Evolutionary conservation across 2,797 vertebrate species (phyloP).

Genomic region (Emys orbicularis): DNA sequence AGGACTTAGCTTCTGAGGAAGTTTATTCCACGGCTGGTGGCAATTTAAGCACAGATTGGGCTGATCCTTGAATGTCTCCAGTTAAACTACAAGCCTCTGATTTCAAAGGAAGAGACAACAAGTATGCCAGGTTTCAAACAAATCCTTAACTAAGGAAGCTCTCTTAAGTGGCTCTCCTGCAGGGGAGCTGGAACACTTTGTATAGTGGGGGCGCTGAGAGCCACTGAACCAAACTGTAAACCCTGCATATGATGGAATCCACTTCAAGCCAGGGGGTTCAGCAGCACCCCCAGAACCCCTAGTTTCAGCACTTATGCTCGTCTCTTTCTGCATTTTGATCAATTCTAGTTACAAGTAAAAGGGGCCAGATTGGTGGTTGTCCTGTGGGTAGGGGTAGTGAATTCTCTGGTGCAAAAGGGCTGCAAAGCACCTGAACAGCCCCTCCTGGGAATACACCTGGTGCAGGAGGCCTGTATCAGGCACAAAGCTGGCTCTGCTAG

Average conservation of each 20-base stretch:
- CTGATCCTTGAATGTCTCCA: neutral
- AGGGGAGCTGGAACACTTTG: no score
- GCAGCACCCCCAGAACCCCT: no score
- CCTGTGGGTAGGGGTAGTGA: neutral
- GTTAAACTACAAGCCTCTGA: neutral
- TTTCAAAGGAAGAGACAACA: neutral
- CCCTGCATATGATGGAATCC: no score
- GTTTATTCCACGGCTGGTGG: neutral
- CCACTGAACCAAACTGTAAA: no score
- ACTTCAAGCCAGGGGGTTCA: no score
- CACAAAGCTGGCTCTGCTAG: neutral
- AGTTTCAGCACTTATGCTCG: no score
- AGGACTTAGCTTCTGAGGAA: neutral
- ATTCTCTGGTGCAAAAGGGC: neutral
- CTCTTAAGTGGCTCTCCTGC: neutral
- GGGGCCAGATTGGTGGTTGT: neutral
- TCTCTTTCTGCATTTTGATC: neutral
- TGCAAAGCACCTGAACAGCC: neutral
- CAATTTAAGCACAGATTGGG: neutral
- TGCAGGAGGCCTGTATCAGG: neutral
- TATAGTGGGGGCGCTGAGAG: no score
- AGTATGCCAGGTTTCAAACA: neutral
- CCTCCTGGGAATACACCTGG: neutral
- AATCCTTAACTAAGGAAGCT: neutral
- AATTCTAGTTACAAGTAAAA: neutral